These are phyloP conservation scores for Brachyalestes nurse DNA, from an alignment of 2,797 vertebrate species.

Conservation along the genomic window DNA sequence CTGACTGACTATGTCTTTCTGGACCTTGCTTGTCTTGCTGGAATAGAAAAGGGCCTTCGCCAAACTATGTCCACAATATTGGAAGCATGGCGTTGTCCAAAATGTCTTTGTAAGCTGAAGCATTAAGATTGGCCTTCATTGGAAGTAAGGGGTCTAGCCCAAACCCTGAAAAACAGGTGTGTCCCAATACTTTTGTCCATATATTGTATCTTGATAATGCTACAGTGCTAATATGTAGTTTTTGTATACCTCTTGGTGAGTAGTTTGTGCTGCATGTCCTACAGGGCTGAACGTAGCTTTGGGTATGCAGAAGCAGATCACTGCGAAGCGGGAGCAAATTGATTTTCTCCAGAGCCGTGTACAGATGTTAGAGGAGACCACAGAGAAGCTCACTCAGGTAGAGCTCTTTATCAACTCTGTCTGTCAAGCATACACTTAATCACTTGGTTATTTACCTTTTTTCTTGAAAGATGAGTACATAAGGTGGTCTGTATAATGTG, in stretches of 20 bases:
- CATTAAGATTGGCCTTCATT: too few species aligned
- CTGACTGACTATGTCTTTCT: too few species aligned
- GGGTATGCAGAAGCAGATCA: constrained; percentile 87
- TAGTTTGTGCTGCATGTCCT: constrained; percentile 27
- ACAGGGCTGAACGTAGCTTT: constrained; percentile 83
- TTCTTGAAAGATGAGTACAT: neutral
- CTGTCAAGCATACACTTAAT: neutral
- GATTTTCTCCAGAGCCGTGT: constrained; percentile 84
- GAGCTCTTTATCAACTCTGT: constrained; percentile 19
- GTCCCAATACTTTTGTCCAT: too few species aligned
- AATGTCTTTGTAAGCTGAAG: too few species aligned
- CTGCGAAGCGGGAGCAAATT: constrained; percentile 82
- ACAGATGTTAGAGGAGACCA: constrained; percentile 82
- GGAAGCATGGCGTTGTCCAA: too few species aligned
- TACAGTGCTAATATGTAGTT: neutral
- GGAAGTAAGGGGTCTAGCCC: too few species aligned
- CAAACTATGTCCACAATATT: too few species aligned
- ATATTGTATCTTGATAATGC: neutral
- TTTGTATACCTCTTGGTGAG: neutral
- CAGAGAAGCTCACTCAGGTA: constrained; percentile 80
- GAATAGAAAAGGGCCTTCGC: too few species aligned
- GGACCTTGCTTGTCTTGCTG: too few species aligned
- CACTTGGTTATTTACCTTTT: neutral
- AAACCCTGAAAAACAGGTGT: too few species aligned
- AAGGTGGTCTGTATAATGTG: too few species aligned